Percentiles rank a stretch among this genome's conserved stretches.
Evolutionary conservation across 2,888 invertebrate species (phyloP).

Genomic region (Cepaea hortensis): DNA sequence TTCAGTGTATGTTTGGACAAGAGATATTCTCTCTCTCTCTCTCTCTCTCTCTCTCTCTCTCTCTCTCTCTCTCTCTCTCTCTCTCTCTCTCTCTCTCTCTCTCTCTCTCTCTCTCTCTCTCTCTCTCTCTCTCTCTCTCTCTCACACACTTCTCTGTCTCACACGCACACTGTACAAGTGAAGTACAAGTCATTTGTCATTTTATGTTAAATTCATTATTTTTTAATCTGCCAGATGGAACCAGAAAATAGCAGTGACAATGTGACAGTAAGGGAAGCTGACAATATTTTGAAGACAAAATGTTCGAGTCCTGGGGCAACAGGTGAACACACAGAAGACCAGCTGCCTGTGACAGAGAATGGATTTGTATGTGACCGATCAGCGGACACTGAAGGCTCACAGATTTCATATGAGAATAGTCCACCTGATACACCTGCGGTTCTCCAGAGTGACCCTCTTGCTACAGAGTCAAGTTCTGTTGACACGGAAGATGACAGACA

Average conservation of each 20-base stretch:
- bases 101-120: too few relatives aligned
- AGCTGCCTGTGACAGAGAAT: not conserved
- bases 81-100: too few relatives aligned
- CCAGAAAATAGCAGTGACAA: not conserved
- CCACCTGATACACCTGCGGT: not conserved
- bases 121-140: too few relatives aligned
- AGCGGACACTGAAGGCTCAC: not conserved
- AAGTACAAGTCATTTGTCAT: too few relatives aligned
- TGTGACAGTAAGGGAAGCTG: not conserved
- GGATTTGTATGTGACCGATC: slow-evolving; percentile 11
- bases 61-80: too few relatives aligned
- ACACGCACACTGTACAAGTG: too few relatives aligned
- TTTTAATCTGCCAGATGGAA: slow-evolving; percentile 21
- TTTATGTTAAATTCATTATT: too few relatives aligned
- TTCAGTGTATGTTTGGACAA: too few relatives aligned
- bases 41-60: too few relatives aligned
- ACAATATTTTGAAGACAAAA: not conserved
- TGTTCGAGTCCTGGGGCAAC: slow-evolving; percentile 6
- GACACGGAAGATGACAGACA: not conserved
- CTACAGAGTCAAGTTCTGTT: not conserved
- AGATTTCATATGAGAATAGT: not conserved
- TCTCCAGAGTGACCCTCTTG: not conserved
- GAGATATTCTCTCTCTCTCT: too few relatives aligned
- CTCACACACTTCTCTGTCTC: too few relatives aligned
- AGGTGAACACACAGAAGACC: not conserved